phyloP scores from a whole-genome alignment of 2,888 invertebrate species.

The Laspeyria flexula region DNA sequence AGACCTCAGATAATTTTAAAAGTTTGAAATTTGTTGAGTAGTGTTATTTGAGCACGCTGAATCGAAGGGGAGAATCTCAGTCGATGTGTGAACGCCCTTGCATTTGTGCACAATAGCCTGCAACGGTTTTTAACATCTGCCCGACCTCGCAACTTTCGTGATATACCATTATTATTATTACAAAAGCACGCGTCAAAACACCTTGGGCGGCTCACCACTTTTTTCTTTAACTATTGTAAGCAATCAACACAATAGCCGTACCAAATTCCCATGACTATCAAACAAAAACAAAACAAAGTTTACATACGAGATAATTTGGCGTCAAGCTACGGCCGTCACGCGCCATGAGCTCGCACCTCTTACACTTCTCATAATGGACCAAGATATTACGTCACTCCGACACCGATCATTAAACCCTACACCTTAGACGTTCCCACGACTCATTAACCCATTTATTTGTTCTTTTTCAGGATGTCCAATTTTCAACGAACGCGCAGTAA shows the following conservation, averaged over 20 bases:
- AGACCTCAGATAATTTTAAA: too few species aligned
- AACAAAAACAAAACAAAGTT: slow-evolving; percentile 60
- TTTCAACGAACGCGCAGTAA: slow-evolving; percentile 89
- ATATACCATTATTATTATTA: slow-evolving; percentile 60
- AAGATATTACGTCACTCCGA: slow-evolving; percentile 75
- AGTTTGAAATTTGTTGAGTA: slow-evolving; percentile 20
- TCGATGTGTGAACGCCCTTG: slow-evolving; percentile 63
- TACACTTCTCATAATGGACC: slow-evolving; percentile 70
- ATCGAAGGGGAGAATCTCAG: slow-evolving; percentile 76
- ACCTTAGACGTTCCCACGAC: slow-evolving; percentile 71
- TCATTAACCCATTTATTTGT: slow-evolving; percentile 57
- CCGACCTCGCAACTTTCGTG: slow-evolving; percentile 45
- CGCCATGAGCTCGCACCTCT: slow-evolving; percentile 64
- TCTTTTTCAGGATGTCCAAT: slow-evolving; percentile 86
- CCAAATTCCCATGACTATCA: slow-evolving; percentile 68
- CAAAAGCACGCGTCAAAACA: slow-evolving; percentile 35
- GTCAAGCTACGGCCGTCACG: slow-evolving; percentile 66
- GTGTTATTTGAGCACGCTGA: slow-evolving; percentile 24
- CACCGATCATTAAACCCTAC: slow-evolving; percentile 71
- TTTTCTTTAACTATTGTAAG: slow-evolving; percentile 51
- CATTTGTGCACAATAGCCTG: slow-evolving; percentile 71
- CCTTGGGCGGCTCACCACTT: slow-evolving; percentile 40
- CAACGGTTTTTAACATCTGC: slow-evolving; percentile 85
- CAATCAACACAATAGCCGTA: slow-evolving; percentile 54
- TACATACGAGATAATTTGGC: slow-evolving; percentile 64